These are phyloP conservation scores for Philypnodon macrostomus DNA, from an alignment of 2,797 vertebrate genomes.

Conservation along the genomic window DNA sequence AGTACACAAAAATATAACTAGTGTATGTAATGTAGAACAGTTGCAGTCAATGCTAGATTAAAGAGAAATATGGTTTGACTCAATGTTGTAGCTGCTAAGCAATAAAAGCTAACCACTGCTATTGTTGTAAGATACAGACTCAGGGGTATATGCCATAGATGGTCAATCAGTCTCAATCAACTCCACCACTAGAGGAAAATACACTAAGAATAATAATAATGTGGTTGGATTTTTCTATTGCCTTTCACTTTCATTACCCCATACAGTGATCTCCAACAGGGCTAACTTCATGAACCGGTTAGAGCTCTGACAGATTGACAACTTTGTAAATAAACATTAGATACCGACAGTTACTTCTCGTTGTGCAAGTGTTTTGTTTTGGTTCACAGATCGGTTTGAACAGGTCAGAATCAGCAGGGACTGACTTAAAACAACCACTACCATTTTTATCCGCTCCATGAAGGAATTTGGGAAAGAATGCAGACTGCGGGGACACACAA, in stretches of 20 bases:
- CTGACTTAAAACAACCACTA: constrained; percentile 26
- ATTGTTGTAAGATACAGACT: constrained; percentile 18
- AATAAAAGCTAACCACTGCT: constrained; percentile 19
- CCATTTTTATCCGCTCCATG: constrained; percentile 6
- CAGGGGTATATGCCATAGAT: constrained; percentile 7
- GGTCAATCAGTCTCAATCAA: constrained; percentile 11
- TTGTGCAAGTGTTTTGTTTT: constrained; percentile 12
- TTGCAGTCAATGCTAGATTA: constrained; percentile 3
- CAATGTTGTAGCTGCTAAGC: background rate
- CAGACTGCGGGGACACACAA: constrained; percentile 10
- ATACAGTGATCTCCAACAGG: constrained; percentile 8
- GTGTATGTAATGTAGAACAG: constrained; percentile 4
- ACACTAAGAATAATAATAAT: constrained; percentile 15
- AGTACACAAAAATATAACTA: too few species aligned
- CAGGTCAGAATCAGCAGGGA: constrained; percentile 31
- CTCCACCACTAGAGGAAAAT: constrained; percentile 28
- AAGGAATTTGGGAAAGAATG: constrained; percentile 16
- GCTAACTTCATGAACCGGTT: constrained; percentile 3
- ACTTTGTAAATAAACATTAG: constrained; percentile 6
- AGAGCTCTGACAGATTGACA: constrained; percentile 7
- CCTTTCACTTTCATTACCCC: constrained; percentile 16
- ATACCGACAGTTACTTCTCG: constrained; percentile 2
- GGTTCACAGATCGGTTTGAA: constrained; percentile 19
- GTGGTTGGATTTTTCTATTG: constrained; percentile 14
- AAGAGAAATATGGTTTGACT: constrained; percentile 21